Evolutionary conservation across 30 jellyfish, hydroid and myxozoan genomes (phyloP).

Genomic region (Pelagia noctiluca): DNA sequence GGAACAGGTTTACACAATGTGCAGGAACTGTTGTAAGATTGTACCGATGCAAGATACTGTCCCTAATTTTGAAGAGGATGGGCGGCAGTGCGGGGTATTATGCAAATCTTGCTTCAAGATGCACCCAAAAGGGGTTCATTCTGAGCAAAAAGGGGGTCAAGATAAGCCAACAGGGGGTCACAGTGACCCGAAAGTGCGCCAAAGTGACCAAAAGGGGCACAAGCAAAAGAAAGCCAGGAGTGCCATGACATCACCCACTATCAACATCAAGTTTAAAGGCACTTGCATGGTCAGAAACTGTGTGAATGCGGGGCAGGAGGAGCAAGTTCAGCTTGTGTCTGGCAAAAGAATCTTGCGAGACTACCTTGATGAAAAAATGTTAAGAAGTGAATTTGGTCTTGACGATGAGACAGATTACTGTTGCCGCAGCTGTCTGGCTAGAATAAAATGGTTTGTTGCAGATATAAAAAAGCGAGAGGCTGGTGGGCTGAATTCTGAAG

Average conservation of each 20-base stretch:
- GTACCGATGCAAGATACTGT: slow-evolving; percentile 54
- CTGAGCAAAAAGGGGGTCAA: neutral
- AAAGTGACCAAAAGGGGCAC: slow-evolving; percentile 7
- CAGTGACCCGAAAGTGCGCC: too few relatives aligned
- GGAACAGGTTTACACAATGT: slow-evolving; percentile 59
- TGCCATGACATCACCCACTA: slow-evolving; percentile 4
- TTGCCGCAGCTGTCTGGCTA: slow-evolving; percentile 73
- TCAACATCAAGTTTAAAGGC: slow-evolving; percentile 25
- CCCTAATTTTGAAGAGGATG: slow-evolving; percentile 59
- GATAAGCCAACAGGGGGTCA: too few relatives aligned
- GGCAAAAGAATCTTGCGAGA: slow-evolving; percentile 49
- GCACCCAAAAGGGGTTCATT: neutral
- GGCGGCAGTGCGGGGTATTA: slow-evolving; percentile 61
- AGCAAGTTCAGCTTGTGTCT: slow-evolving; percentile 59
- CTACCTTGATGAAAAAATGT: slow-evolving; percentile 53
- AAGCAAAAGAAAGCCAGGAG: neutral
- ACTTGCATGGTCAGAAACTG: slow-evolving; percentile 62
- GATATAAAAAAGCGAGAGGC: slow-evolving; percentile 37
- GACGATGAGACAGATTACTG: slow-evolving; percentile 59
- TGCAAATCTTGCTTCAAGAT: slow-evolving; percentile 41
- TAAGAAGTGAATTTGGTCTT: slow-evolving; percentile 64
- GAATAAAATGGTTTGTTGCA: slow-evolving; percentile 70
- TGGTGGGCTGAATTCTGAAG: slow-evolving; percentile 52
- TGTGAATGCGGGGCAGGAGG: slow-evolving; percentile 52
- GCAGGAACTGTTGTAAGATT: slow-evolving; percentile 59